Conservation (phyloP, 2,888 invertebrate species). For the Papilio gigon region DNA sequence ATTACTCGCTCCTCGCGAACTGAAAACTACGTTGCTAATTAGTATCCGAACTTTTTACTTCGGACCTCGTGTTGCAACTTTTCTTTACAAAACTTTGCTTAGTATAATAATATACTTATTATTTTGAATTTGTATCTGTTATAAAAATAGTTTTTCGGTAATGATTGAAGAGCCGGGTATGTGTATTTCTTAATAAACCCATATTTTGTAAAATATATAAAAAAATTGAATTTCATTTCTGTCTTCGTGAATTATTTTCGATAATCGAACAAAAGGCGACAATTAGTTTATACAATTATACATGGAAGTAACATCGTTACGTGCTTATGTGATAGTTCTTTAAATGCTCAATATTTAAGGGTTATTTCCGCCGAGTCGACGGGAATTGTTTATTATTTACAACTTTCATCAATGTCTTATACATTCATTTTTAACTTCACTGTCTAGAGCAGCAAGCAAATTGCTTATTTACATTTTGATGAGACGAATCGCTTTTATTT, state of each 20-base stretch:
- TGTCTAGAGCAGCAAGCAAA: neutral
- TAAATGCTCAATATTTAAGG: neutral
- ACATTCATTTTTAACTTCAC: slow-evolving; percentile 1
- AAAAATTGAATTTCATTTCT: too few relatives aligned
- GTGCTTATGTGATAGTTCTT: too few relatives aligned
- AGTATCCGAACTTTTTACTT: neutral
- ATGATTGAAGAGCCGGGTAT: too few relatives aligned
- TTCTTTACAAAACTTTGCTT: neutral
- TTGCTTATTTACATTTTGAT: slow-evolving; percentile 24
- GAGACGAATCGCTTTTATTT: neutral
- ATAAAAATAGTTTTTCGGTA: too few relatives aligned
- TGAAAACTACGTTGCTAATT: slow-evolving; percentile 10
- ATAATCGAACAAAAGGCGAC: too few relatives aligned
- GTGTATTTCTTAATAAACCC: too few relatives aligned
- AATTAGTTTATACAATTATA: too few relatives aligned
- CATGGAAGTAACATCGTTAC: too few relatives aligned
- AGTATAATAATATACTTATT: too few relatives aligned
- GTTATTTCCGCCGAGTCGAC: neutral
- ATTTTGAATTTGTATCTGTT: too few relatives aligned
- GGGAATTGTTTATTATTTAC: neutral
- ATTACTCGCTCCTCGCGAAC: slow-evolving; percentile 1
- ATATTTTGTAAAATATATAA: too few relatives aligned
- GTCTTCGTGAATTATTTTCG: too few relatives aligned
- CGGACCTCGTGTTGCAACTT: neutral
- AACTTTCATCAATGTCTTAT: neutral